Percentiles rank a stretch among this genome's conserved stretches.
phyloP scores from a whole-genome alignment of 2,888 invertebrate species.

The Drosophila macrothrix region DNA sequence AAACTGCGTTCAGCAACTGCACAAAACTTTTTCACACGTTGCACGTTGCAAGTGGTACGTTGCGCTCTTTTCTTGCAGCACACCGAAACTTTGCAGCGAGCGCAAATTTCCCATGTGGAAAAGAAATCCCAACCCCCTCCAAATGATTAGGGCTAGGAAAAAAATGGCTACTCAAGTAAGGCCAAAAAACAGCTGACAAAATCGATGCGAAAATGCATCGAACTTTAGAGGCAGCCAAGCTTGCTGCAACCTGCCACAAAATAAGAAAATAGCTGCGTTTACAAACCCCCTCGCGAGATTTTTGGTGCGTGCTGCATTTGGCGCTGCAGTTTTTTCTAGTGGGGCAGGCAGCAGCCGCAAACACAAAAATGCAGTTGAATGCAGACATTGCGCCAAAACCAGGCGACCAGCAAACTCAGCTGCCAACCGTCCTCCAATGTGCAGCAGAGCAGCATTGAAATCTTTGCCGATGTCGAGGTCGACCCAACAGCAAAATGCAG shows the following conservation, averaged over 20 bases:
- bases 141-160: not conserved
- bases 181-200: conserved; percentile 33
- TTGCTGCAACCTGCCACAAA: not conserved
- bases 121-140: not conserved
- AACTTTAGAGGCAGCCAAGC: conserved; percentile 1
- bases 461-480: conserved; percentile 40
- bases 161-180: not conserved
- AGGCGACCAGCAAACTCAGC: conserved; percentile 69
- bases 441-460: conserved; percentile 36
- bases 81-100: conserved; percentile 33
- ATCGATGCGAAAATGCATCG: conserved; percentile 29
- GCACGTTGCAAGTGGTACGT: conserved; percentile 7
- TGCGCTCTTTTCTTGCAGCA: conserved; percentile 15
- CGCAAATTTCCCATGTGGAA: conserved; percentile 41
- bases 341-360: conserved; percentile 32
- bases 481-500: conserved; percentile 57
- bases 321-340: conserved; percentile 52
- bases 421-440: conserved; percentile 27
- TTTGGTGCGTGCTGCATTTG: conserved; percentile 51
- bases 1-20: conserved; percentile 67
- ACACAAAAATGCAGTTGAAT: conserved; percentile 77
- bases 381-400: conserved; percentile 73
- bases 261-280: not conserved
- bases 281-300: conserved; percentile 1
- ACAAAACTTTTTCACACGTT: conserved; percentile 60